Evolutionary conservation across 2,888 invertebrate genomes (phyloP).

Genomic region (Odontocerum albicorne): DNA sequence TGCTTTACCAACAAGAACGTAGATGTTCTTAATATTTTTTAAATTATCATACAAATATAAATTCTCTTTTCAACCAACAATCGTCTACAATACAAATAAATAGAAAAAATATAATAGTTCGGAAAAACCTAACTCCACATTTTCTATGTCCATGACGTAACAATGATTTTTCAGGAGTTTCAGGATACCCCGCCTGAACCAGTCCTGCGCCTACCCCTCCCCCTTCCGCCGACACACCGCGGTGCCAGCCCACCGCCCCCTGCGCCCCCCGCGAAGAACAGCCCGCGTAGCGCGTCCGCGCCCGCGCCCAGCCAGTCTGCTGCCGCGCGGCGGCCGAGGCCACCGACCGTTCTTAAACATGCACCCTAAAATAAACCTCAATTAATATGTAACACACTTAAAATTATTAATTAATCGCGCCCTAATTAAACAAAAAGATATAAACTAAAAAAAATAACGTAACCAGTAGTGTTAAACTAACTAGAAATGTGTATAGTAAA

Average conservation of each 20-base stretch:
- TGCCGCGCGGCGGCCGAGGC: constrained; percentile 37
- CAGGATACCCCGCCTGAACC: not conserved
- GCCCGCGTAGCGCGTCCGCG: constrained; percentile 10
- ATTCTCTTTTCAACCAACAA: too few relatives aligned
- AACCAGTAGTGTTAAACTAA: constrained; percentile 29
- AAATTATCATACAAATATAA: too few relatives aligned
- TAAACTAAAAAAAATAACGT: constrained; percentile 30
- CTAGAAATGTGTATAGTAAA: constrained; percentile 31
- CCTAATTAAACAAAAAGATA: constrained; percentile 26
- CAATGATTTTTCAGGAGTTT: not conserved
- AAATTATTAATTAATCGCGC: constrained; percentile 21
- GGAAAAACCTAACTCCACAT: too few relatives aligned
- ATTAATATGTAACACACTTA: constrained; percentile 35
- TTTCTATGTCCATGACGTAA: not conserved
- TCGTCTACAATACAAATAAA: too few relatives aligned
- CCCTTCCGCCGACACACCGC: constrained; percentile 5
- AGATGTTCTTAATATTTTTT: too few relatives aligned
- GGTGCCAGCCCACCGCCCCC: constrained; percentile 1
- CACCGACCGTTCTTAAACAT: constrained; percentile 36
- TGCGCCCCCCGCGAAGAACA: not conserved
- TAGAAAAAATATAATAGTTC: too few relatives aligned
- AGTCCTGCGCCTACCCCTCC: constrained; percentile 1
- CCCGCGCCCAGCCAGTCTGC: constrained; percentile 32
- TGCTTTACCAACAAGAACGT: too few relatives aligned
- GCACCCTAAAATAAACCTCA: constrained; percentile 33